Base-by-base conservation (phyloP, 2,888 invertebrate species). In the Siphonodentalium dalli region DNA sequence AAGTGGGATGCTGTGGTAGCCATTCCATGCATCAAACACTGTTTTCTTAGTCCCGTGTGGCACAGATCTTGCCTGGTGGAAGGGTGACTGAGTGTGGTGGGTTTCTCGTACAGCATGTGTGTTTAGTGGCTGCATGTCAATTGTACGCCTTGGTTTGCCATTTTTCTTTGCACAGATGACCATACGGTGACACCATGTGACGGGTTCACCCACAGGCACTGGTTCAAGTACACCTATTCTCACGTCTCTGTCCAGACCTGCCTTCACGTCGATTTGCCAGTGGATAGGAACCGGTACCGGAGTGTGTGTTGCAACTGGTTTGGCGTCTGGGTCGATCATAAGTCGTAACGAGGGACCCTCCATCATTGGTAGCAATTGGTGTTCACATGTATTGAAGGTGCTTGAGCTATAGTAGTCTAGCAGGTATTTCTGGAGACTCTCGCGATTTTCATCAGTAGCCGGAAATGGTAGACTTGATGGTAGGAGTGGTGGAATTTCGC, bases 81-180 rank as follows among this genome's bases (percentile, higher is more conserved):
- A 60, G 1, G 52, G 48, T 26, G 38, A 47, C 31, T 40, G 44
- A 51, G 65, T 45, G 57, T 65, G 61, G 63, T 67, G 58, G 43
- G 58, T 41, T 29, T 63, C 48, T 20, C 49, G 51, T 31, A 57
- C 56, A 21, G 46, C 49, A 15, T 46, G 33, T 26, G 39, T 34
- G 28, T 46, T 60, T 29, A 34, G 46, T 31, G 60, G 46, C 37
- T 53, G 49, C 13, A 52, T 20, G 41, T 53, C 52, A 34, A 48
- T 42, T 13, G 52, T 54, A 1, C 47, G 21, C 23, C 54, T 47
- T 37, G 55, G 43, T 2, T 38, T 45, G 11, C 49, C 53, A 46
- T 40, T 47, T 38, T 39, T 50, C 15, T 48, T 56, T 26, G 41
- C 24, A 11, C 48, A 50, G 18, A 54, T 54, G 13, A 46, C 49